Base-by-base conservation (phyloP, 2,888 invertebrate genomes). In the Stenichneumon culpator region DNA sequence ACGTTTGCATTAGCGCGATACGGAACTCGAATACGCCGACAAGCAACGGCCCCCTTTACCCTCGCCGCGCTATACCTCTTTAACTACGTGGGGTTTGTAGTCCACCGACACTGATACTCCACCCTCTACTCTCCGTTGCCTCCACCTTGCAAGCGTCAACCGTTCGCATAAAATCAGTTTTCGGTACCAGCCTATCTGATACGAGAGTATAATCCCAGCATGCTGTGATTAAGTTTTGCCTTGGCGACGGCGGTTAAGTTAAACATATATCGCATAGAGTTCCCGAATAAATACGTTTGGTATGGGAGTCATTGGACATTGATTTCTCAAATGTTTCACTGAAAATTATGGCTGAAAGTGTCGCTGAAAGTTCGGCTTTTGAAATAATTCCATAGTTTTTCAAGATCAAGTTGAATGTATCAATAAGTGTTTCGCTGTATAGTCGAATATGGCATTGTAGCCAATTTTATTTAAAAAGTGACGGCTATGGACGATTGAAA, bases 1-100 rank as follows among this genome's bases (percentile, higher is more conserved):
- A 79, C 73, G 79, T 83, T 83, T 74, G 63, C 68, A 69, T 79
- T 83, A 68, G 78, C 67, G 68, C 52, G 79, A 74, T 69, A 74
- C 60, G 22, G 50, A 11, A 69, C 73, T 73, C 79, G 74, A 79
- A 79, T 73, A 79, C 79, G 52, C 50, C 50, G 78, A 47, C 78
- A 78, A 82, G 72, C 78, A 70, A 47, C 47, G 28, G 22, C 3
- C 57, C 57, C 54, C 72, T 57, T 72, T 44, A 16, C 72, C 57
- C 16, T 25, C 57, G 14, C 22, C 39, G 57, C 57, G 14, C 5
- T 36, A 19, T 19, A 19, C 72, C 72, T 47, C 78, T 73, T 82
- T 67, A 70, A 50, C 72, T 68, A 73, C 54, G 36, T 72, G 50
- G 52, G 65, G 65, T 36, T 60, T 28, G 22, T 47, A 47, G 75